Conservation (phyloP, 2,888 invertebrate genomes). For the Erebia aethiops region DNA sequence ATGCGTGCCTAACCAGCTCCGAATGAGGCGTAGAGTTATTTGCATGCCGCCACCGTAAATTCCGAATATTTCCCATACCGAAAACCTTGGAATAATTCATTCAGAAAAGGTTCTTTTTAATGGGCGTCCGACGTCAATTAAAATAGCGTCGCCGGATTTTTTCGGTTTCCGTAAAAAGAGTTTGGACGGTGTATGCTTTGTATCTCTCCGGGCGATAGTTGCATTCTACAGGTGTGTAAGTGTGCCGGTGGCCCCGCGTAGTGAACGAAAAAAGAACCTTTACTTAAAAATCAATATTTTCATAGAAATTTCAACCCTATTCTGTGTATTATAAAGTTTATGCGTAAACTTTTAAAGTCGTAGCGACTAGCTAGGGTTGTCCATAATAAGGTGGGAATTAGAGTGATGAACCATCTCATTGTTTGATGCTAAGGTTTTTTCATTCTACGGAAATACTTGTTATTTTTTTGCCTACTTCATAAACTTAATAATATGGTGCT, state of each 20-base stretch:
- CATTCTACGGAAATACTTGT: conserved; percentile 9
- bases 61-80: conserved; percentile 71
- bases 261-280: conserved; percentile 52
- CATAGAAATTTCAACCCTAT: conserved; percentile 50
- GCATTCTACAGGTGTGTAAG: conserved; percentile 76
- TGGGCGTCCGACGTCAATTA: conserved; percentile 72
- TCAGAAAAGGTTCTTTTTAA: conserved; percentile 62
- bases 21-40: conserved; percentile 49
- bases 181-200: conserved; percentile 63
- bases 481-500: too few species aligned
- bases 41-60: conserved; percentile 65
- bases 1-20: conserved; percentile 27
- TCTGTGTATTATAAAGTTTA: conserved; percentile 9
- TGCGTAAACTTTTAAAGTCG: conserved; percentile 6
- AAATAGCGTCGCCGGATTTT: conserved; percentile 67
- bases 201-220: conserved; percentile 75
- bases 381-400: conserved; percentile 54
- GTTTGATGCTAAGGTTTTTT: conserved; percentile 28
- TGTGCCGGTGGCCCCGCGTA: conserved; percentile 69
- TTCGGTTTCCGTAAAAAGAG: conserved; percentile 63
- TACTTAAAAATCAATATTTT: conserved; percentile 23
- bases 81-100: conserved; percentile 69
- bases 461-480: too few species aligned
- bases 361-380: conserved; percentile 2
- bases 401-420: conserved; percentile 49